Evolutionary conservation across 2,888 invertebrate species (phyloP), one percentile per base, ranked within the genome.

Genomic region (Tinea semifulvella): DNA sequence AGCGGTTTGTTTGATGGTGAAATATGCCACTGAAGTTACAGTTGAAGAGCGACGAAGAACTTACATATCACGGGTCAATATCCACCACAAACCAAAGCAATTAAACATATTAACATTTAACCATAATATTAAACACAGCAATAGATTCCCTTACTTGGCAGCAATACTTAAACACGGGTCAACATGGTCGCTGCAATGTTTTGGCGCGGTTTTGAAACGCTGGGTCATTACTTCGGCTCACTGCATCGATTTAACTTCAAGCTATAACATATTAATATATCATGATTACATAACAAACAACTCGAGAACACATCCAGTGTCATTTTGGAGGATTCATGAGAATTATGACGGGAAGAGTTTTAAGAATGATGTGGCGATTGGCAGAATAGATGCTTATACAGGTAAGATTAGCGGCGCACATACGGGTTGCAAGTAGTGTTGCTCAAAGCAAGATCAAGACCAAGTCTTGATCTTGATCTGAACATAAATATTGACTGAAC

Each of bases 1-100:
- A 63, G 71, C 68, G 0, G 69, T 77, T 0, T 69, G 74, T n/a
- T 61, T 75, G 3, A 76, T 77, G 77, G 74, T 77, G 10, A 77
- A 76, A 46, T 76, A 68, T 42, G 76, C 77, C 0, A 74, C 75
- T 0, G 76, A 76, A 43, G 68, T 76, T 22, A 65, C 68, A 0
- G 61, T 72, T 0, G 60, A 61, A 25, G 58, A 75, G 43, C 54
- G 62, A n/a, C 64, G 58, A 10, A 68, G 3, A 65, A 64, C 1
- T 18, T 49, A 27, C 18, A 16, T 27, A 10, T 8, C 0, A 47
- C 56, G 0, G 57, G 61, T 58, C 0, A 54, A 49, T 0, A 54
- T 65, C 0, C 59, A 56, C 52, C 59, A 57, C 22, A 58, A 65
- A 14, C 52, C 56, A 0, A 64, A 54, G 6, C 51, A 64, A 0